Evolutionary conservation across 2,888 invertebrate genomes (phyloP), one percentile per base, ranked within the genome.

Genomic region (Disparrhopalites patrizii): DNA sequence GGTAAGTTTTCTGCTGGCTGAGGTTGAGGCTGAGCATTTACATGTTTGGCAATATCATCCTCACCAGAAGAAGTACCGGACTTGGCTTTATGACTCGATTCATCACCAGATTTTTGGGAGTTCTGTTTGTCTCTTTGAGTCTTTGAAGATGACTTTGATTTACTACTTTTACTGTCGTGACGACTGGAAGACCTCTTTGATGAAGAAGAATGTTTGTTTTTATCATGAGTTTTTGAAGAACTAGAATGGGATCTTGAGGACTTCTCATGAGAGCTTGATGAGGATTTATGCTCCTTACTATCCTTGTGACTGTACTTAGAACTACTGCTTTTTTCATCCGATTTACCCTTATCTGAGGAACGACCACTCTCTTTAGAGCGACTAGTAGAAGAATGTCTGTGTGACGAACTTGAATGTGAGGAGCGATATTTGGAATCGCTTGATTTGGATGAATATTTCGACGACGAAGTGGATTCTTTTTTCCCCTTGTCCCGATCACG

Each of bases 351-450:
- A 13, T 56, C 50, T 7, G 56, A 57, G 31, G 27, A 7, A 10
- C 18, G 30, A 4, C 51, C 25, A 18, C 31, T 36, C n/a, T 60
- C 47, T 8, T 50, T 30, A 7, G 62, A 52, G 2, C 36, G 52
- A 10, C 33, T 38, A 27, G 56, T 43, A n/a, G 57, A 56, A 28
- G 64, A 57, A 57, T 64, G 47, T 33, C 55, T 64, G 23, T 50
- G 1, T 15, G 64, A 64, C 2, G 64, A 62, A 28, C 33, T 28
- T 27, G 55, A 63, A 23, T 43, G 56, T 25, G 63, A 63, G 5
- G 55, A 56, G 5, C 51, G 36, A 30, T 56, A 51, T 50, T 50
- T 64, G 1, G 64, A 64, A 18, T 50, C 31, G n/a, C 38, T 54
- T 38, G 62, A 40, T 31, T 33, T 52, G n/a, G 62, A 62, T 15